Base-by-base conservation (phyloP, 2,797 vertebrate species). In the Lycodopsis pacificus region DNA sequence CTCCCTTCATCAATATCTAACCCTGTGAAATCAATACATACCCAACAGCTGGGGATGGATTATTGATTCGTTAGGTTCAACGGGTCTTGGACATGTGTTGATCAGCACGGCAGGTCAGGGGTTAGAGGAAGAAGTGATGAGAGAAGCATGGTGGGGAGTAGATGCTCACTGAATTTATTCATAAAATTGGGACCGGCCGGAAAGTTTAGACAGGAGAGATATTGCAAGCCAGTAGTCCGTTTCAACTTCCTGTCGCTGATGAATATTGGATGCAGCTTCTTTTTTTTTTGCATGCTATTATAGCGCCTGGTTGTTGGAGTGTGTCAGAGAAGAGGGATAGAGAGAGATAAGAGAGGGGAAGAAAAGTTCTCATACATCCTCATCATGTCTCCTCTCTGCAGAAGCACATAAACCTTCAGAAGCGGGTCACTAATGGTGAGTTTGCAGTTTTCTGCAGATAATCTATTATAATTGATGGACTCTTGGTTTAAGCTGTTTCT, bases 51-150 rank as follows among this genome's bases (percentile, higher is more conserved):
- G 14, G 9, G 13, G 12, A 57, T 61, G 17, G 70, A 42, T 49
- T 73, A 82, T 82, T 71, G 80, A 82, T 85, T 73, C 22, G 9
- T 77, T 53, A 7, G 54, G 30, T n/a, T 73, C 2, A 51, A 3
- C 6, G 30, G 2, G 6, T 56, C 42, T 79, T 15, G 36, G 30
- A 62, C 58, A 32, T 59, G 27, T 71, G 61, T 58, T 57, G 63
- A 71, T 79, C 20, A 53, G 34, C 6, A 40, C 63, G 44, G 59
- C 40, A 42, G 15, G 54, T 46, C 54, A 42, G n/a, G 38, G 44
- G 66, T 66, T 65, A 12, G 38, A 53, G 20, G 11, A 13, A 36
- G 54, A n/a, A 5, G 10, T 17, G 3, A 3, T 27, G 13, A 32
- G 40, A 63, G 46, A 11, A 19, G 19, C 5, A 5, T 64, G 59